These are phyloP conservation scores for Nudaria mundana DNA, from an alignment of 2,888 invertebrate genomes.

Conservation along the genomic window DNA sequence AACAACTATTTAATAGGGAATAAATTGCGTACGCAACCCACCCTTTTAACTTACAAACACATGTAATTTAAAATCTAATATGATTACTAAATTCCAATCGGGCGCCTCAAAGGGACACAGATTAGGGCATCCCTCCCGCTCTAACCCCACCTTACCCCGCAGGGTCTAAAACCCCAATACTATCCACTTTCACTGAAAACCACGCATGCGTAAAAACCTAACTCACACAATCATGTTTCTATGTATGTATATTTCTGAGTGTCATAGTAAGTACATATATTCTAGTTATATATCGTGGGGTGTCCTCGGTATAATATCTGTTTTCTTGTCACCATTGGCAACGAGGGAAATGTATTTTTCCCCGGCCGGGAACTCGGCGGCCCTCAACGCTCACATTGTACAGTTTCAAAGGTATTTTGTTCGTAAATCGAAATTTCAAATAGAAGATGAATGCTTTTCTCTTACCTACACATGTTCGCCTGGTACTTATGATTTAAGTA, in stretches of 20 bases:
- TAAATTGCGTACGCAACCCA: constrained; percentile 57
- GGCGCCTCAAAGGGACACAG: constrained; percentile 74
- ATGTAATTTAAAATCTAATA: constrained; percentile 81
- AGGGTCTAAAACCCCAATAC: constrained; percentile 75
- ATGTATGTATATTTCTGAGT: constrained; percentile 64
- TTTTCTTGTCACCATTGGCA: constrained; percentile 68
- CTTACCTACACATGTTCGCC: neutral
- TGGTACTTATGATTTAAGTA: neutral
- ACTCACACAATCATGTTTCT: constrained; percentile 55
- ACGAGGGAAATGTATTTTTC: constrained; percentile 68
- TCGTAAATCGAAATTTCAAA: constrained; percentile 36
- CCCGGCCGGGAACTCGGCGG: constrained; percentile 37
- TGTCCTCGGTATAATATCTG: constrained; percentile 65
- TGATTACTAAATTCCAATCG: constrained; percentile 81
- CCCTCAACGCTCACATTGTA: constrained; percentile 38
- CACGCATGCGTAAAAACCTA: constrained; percentile 79
- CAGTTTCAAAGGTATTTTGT: constrained; percentile 37
- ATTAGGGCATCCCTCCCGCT: constrained; percentile 64
- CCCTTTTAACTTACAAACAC: constrained; percentile 68
- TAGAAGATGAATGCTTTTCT: constrained; percentile 32
- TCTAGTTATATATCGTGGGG: constrained; percentile 47
- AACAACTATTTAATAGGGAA: constrained; percentile 69
- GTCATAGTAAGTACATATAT: constrained; percentile 18
- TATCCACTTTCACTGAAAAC: constrained; percentile 71
- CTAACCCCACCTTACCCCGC: constrained; percentile 43